Conservation (phyloP, 2,888 invertebrate genomes). For the Embidobia sp. region DNA sequence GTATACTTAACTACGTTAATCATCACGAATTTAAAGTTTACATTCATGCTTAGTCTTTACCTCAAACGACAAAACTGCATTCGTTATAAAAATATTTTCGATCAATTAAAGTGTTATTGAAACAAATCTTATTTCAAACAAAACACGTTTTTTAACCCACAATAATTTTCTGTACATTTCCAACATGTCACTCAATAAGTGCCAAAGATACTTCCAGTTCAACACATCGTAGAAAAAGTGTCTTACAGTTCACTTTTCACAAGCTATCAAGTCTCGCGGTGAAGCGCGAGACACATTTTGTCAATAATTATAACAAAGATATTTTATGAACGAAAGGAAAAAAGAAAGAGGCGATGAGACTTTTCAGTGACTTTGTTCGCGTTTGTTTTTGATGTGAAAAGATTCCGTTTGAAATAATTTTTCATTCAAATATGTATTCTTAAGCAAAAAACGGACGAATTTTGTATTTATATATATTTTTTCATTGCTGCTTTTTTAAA, state of each 20-base stretch:
- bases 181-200: constrained; percentile 32
- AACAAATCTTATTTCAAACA: not conserved
- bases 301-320: constrained; percentile 38
- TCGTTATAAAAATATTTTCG: constrained; percentile 9
- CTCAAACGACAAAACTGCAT: constrained; percentile 5
- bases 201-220: constrained; percentile 37
- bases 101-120: constrained; percentile 2
- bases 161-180: constrained; percentile 17
- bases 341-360: constrained; percentile 1
- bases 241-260: constrained; percentile 39
- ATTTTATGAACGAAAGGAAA: constrained; percentile 16
- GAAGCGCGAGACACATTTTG: constrained; percentile 26
- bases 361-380: constrained; percentile 8
- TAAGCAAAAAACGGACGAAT: constrained; percentile 8
- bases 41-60: constrained; percentile 3
- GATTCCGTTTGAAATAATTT: constrained; percentile 20
- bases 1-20: too few species aligned
- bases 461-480: constrained; percentile 12
- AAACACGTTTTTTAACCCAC: constrained; percentile 11
- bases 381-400: constrained; percentile 8
- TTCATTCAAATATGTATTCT: constrained; percentile 10
- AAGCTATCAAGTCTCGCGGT: constrained; percentile 30
- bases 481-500: constrained; percentile 7
- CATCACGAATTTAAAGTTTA: too few species aligned
- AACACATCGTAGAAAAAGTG: constrained; percentile 34